Percentiles rank a stretch among this genome's conserved stretches.
phyloP scores from a whole-genome alignment of 2,113 vertebrate genomes.

The Helogale parvula region DNA sequence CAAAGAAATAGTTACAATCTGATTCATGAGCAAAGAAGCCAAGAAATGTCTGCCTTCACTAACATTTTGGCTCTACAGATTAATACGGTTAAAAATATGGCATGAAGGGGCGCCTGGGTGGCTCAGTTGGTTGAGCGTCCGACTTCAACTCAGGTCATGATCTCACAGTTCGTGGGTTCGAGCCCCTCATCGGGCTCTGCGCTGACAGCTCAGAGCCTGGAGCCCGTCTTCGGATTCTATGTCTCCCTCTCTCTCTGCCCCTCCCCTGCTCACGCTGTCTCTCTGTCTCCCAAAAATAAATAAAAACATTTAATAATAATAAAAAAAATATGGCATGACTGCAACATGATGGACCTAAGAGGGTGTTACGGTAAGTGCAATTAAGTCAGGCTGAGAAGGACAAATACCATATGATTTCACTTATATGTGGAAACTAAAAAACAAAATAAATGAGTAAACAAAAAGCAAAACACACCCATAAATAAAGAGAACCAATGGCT shows the following conservation, averaged over 20 bases:
- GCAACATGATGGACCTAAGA: background rate
- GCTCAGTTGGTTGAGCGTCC: no score
- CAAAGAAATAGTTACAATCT: constrained; percentile 61
- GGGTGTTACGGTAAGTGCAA: background rate
- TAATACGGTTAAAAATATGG: background rate
- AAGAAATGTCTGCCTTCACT: background rate
- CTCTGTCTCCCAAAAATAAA: no score
- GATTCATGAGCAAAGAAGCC: constrained; percentile 60
- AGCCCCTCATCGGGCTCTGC: no score
- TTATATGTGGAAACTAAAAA: background rate
- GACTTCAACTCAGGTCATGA: no score
- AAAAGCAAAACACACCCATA: background rate
- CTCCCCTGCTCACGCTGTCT: no score
- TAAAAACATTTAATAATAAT: no score
- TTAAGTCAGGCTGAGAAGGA: background rate
- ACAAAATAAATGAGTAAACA: background rate
- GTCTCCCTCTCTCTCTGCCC: no score
- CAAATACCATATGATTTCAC: background rate
- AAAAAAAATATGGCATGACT: background rate
- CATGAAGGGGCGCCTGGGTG: background rate
- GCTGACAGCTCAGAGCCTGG: no score
- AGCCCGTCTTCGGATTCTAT: no score
- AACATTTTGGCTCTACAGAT: background rate
- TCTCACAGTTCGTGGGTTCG: no score
- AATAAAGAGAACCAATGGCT: background rate